Base-by-base conservation (phyloP, 2,888 invertebrate species). In the Lasiommata megera region DNA sequence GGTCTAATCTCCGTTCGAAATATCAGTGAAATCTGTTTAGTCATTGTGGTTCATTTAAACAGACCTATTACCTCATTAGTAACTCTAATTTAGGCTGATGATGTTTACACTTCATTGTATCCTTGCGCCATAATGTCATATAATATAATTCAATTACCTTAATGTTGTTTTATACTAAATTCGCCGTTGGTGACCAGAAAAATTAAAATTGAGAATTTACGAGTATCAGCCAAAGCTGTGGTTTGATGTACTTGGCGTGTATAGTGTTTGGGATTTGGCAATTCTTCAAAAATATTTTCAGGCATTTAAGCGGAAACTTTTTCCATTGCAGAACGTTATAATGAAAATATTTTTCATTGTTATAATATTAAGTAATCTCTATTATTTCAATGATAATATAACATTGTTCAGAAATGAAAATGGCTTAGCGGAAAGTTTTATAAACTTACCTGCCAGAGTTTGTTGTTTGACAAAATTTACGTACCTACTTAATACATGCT, bases 251-350 rank as follows among this genome's bases (percentile, higher is more conserved):
- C 14, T 12, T 29, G 38, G 23, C 38, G 14, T 23, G 11, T 23
- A 38, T 38, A 16, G 28, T 40, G 14, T 40, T 51, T 40, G 51
- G 38, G 16, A 51, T 40, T 51, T 51, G 51, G 51, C 38, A 40
- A 29, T 38, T 16, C 38, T 16, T 51, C 51, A 51, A 51, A 50
- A 38, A 37, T 23, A 37, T 40, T 51, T 51, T 7, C 40, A 40
- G 51, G 9, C 51, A 51, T 51, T 51, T 38, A 40, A 51, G 38
- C 29, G 16, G 51, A 51, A 47, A 47, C 37, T 28, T 50, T 50
- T 51, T 51, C 12, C 37, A 40, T 46, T 16, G 29, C 29, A 14
- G 11, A 9, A 16, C 14, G 29, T 11, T 31, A n/a, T 28, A 28
- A 43, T 12, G 3, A 29, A 3, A 29, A 11, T 31, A 9, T 6